Base-by-base conservation (phyloP, 2,113 vertebrate genomes). In the Azemiops feae region DNA sequence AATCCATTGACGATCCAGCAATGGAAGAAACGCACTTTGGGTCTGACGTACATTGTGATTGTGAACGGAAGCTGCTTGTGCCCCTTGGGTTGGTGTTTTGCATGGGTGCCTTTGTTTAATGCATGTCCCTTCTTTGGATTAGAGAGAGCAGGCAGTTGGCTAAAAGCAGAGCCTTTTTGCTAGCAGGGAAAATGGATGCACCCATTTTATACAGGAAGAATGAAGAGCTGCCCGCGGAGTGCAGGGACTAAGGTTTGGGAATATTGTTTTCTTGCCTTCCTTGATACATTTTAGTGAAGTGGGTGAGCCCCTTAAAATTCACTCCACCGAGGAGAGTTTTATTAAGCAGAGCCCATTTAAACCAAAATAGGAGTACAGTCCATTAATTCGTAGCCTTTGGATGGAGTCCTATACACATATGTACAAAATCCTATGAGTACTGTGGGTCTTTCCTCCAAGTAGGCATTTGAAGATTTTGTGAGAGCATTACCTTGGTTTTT, bases 31-130 rank as follows among this genome's bases (percentile, higher is more conserved):
- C 64, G 20, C 52, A 81, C 53, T 89, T 39, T 89, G 47, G 60
- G 55, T 39, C 47, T 53, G 74, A 86, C 16, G 55, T 89, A 50
- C 22, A 74, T 89, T 58, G 34, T 45, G 50, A 89, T 87, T 92
- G 64, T 85, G 57, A 86, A 64, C 9, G 43, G 25, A 81, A 86
- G 74, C 57, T 45, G 52, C 47, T 86, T 85, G 47, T 85, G 64
- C 91, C 93, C 58, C 91, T 54, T 53, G 58, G 54, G 86, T 8
- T 92, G 3, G 54, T 5, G 3, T 86, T 50, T 27, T 87, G 34
- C 89, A 25, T 88, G 92, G 81, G 86, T 90, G 57, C 47, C n/a
- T 60, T 45, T 85, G 3, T 91, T 93, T 91, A 90, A 55, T 50
- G 25, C 55, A n/a, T 11, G 43, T 10, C 30, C 34, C 16, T 87